Evolutionary conservation across 2,113 vertebrate species (phyloP).

Genomic region (Neotoma lepida): DNA sequence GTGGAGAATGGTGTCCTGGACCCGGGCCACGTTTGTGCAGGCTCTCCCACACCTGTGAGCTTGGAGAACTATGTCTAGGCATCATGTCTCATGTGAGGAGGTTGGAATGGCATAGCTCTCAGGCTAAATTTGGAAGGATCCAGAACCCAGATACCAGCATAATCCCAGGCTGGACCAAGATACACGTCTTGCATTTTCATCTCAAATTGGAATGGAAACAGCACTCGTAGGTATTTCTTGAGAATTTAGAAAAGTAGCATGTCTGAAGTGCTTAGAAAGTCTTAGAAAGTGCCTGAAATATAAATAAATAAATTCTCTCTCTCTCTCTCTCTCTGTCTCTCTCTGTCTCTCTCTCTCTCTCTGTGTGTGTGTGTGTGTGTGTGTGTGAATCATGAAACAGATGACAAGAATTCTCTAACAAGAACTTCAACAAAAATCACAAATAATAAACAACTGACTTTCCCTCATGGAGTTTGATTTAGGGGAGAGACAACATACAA

Average conservation of each 20-base stretch:
- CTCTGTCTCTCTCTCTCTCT: not conserved
- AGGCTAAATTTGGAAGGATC: not conserved
- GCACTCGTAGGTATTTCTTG: not conserved
- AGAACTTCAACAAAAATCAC: not conserved
- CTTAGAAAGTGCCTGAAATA: not conserved
- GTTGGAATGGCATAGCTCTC: not conserved
- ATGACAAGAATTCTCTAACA: not conserved
- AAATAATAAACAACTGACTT: not conserved
- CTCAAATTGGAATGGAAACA: not conserved
- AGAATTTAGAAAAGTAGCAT: not conserved
- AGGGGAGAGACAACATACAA: not conserved
- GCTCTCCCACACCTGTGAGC: not conserved
- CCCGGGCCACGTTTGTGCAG: fast-evolving
- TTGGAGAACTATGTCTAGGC: not conserved
- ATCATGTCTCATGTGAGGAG: not conserved
- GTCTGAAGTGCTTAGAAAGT: not conserved
- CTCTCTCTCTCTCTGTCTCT: not conserved
- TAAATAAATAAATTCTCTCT: not conserved
- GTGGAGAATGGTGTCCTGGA: not conserved
- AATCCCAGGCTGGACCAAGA: not conserved
- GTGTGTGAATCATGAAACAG: not conserved
- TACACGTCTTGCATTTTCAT: not conserved
- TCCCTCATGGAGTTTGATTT: not conserved
- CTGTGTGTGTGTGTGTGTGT: not conserved
- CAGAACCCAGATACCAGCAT: not conserved